Base-by-base conservation (phyloP, 2,888 invertebrate genomes). In the Rhorus exstirpatorius region DNA sequence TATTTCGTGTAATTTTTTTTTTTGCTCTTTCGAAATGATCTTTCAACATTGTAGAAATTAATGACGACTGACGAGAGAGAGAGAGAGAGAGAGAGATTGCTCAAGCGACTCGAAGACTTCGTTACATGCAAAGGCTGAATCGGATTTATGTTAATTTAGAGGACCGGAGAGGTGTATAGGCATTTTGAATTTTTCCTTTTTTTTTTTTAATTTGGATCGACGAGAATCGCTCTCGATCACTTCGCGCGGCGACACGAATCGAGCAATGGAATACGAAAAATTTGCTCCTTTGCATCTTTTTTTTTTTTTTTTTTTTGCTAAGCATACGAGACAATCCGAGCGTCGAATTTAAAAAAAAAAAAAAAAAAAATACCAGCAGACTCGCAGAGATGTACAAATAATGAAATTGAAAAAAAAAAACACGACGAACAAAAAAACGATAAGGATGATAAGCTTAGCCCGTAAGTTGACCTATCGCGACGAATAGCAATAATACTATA, bases 401-500 rank as follows among this genome's bases (percentile, higher is more conserved):
- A 53, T 67, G 14, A 60, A 63, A 77, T 41, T 7, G 17, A 65
- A 61, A 51, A 6, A 3, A 55, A 26, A 65, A 49, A 8, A 17
- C 31, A 67, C 12, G 58, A 41, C 44, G 14, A 31, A 46, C 44
- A 41, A 60, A 24, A 44, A 19, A 31, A 46, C 17, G 26, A 41
- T 26, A 70, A 58, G 41, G 38, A 61, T 35, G 53, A 44, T n/a
- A 71, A 89, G 84, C 72, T 24, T 89, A 90, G 88, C 76, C 10
- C 77, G 82, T 89, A 89, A 89, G 88, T 84, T 87, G 86, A 88
- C 75, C 86, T 85, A 87, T 84, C 87, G 87, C 88, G 89, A 89
- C 79, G 79, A 87, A 90, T 90, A 90, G 89, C 90, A 90, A 90
- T 90, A 90, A 90, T 86, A 86, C 55, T 77, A 84, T 90, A 90